A percentile compares a stretch with the other conserved stretches of the same genome.
These are phyloP conservation scores for Idaea biselata DNA, from an alignment of 2,888 invertebrate species.

Conservation along the genomic window DNA sequence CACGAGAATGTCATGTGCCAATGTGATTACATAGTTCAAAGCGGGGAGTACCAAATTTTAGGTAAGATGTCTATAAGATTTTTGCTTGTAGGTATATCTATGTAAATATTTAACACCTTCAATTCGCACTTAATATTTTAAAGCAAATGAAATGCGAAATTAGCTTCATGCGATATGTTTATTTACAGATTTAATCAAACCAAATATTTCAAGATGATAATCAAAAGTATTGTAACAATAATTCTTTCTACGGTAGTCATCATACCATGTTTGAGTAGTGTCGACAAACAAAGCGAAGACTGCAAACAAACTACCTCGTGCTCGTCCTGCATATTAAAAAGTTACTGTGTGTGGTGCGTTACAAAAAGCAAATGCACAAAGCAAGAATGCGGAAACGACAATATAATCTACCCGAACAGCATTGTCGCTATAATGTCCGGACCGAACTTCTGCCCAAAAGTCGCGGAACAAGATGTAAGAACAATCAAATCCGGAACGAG, in stretches of 20 bases:
- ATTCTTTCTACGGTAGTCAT: not conserved
- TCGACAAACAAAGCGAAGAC: conserved; percentile 29
- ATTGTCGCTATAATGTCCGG: conserved; percentile 57
- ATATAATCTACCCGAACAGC: conserved; percentile 57
- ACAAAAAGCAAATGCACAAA: conserved; percentile 61
- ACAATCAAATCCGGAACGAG: conserved; percentile 51
- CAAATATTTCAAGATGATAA: conserved; percentile 15
- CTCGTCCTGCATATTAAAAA: conserved; percentile 48
- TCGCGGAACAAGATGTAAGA: conserved; percentile 43
- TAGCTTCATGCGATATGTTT: not conserved
- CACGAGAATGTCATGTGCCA: not conserved
- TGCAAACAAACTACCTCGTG: conserved; percentile 48
- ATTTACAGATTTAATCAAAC: not conserved
- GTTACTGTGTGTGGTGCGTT: conserved; percentile 62
- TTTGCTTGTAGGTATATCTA: not conserved
- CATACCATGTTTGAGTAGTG: not conserved
- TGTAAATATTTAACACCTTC: not conserved
- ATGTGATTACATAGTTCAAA: not conserved
- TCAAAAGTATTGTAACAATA: not conserved
- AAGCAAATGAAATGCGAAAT: not conserved
- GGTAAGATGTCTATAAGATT: not conserved
- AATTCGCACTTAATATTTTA: no score
- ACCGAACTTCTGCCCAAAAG: conserved; percentile 57
- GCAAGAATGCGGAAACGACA: conserved; percentile 62
- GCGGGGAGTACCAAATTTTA: not conserved